Base-by-base conservation (phyloP, 2,888 invertebrate species). In the Drosophila mayaguana region DNA sequence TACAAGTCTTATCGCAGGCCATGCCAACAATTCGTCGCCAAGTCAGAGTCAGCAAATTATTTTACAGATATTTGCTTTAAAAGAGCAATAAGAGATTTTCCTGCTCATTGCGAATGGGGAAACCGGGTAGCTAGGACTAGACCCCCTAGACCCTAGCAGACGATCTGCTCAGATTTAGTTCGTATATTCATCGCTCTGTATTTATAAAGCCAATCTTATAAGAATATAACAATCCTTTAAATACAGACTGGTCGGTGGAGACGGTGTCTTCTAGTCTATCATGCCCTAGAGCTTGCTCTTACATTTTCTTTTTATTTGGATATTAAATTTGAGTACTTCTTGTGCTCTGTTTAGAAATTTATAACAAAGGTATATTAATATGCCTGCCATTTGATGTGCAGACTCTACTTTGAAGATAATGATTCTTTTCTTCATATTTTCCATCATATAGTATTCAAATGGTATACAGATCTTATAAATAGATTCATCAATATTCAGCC, bases 21-120 rank as follows among this genome's bases (percentile, higher is more conserved):
- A 36, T 55, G 40, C 43, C 45, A 32, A 34, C 45, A 50, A 78
- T 72, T 66, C 61, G 59, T 45, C 45, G 40, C 16, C 63, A 63
- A 45, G 16, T 56, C 28, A 32, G 18, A 28, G 28, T 12, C 48
- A 28, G 34, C 51, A 65, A 68, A 66, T 64, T 54, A 42, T 64
- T 61, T 68, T 20, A 8, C 16, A 51, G 45, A 28, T 56, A 55
- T 46, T 14, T 20, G 16, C 36, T 54, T 54, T 2, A 28, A 8
- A 28, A 38, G 38, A 38, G 53, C 4, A n/a, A 11, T 20, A 18
- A 50, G 14, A 14, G 14, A 32, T 14, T 14, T 32, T 20, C 32
- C 7, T 18, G 22, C 8, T 3, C 22, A 45, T 3, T 45, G 45
- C 6, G 22, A 45, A 22, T 22, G 14, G 6, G 7, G 1, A 20